Conservation (phyloP, 35 echinoderm and acorn worm genomes). For the Chiridota heheva region DNA sequence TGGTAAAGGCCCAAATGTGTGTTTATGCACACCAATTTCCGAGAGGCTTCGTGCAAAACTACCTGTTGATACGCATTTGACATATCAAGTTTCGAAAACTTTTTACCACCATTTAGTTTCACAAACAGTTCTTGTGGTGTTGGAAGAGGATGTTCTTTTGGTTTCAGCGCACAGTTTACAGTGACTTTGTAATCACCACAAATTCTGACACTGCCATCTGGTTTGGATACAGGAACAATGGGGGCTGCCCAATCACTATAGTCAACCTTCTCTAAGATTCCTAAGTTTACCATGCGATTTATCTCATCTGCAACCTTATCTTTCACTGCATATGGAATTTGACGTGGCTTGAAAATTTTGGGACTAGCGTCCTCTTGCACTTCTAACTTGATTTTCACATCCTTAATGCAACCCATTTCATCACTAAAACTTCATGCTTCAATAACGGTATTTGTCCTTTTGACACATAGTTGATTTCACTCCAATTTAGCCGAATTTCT, state of each 20-base stretch:
- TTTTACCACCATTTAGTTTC: background rate
- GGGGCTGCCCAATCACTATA: constrained; percentile 50
- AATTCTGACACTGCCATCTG: constrained; percentile 46
- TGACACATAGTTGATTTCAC: background rate
- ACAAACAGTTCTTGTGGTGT: background rate
- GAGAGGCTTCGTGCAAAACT: constrained; percentile 31
- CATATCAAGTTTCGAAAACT: background rate
- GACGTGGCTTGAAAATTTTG: constrained; percentile 15
- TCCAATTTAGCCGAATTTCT: constrained; percentile 25
- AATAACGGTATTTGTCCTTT: background rate
- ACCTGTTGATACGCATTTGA: constrained; percentile 45
- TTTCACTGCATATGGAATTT: constrained; percentile 34
- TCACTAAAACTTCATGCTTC: constrained; percentile 5
- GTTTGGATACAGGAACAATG: constrained; percentile 52
- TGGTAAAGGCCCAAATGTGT: constrained; percentile 8
- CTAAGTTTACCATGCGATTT: constrained; percentile 15
- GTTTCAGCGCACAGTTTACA: constrained; percentile 33
- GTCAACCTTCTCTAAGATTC: constrained; percentile 12
- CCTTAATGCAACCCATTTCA: background rate
- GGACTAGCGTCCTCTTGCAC: background rate
- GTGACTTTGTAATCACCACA: constrained; percentile 76
- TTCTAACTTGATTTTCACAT: constrained; percentile 2
- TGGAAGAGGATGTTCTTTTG: constrained; percentile 40
- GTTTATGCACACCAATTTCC: constrained; percentile 33
- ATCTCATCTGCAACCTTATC: constrained; percentile 31